Evolutionary conservation across 2,888 invertebrate species (phyloP).

Genomic region (Trichopoda pennipes): DNA sequence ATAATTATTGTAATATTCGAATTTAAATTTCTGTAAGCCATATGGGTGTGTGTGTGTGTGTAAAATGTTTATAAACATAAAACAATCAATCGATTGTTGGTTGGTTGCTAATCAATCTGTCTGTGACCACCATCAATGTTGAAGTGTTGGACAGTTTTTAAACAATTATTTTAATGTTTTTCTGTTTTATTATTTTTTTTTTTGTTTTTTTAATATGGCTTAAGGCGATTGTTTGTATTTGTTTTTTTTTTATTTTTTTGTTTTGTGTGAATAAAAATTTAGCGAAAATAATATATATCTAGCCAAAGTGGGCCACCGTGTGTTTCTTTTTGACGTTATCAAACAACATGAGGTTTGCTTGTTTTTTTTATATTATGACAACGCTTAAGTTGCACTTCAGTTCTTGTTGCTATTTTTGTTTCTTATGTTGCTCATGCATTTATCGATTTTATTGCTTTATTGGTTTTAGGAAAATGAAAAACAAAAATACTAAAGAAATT

Average conservation of each 20-base stretch:
- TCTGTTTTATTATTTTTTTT: background rate
- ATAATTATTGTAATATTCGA: constrained; percentile 19
- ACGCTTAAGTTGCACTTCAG: constrained; percentile 46
- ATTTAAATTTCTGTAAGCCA: constrained; percentile 1
- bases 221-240: constrained; percentile 41
- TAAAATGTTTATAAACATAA: constrained; percentile 34
- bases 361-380: constrained; percentile 31
- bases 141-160: constrained; percentile 50
- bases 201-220: constrained; percentile 33
- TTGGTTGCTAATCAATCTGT: constrained; percentile 25
- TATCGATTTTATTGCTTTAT: constrained; percentile 42
- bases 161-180: constrained; percentile 54
- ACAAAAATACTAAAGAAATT: background rate
- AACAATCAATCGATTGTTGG: constrained; percentile 24
- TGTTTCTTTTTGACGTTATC: constrained; percentile 38
- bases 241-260: constrained; percentile 9
- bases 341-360: constrained; percentile 39
- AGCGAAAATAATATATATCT: constrained; percentile 14
- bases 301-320: constrained; percentile 62
- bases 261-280: constrained; percentile 36
- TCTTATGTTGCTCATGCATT: constrained; percentile 27
- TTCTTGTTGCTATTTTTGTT: constrained; percentile 15
- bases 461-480: constrained; percentile 25
- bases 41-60: constrained; percentile 4
- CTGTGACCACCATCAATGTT: constrained; percentile 33